Conservation (phyloP, 2,888 invertebrate species). For the Macrostomum cliftonense region DNA sequence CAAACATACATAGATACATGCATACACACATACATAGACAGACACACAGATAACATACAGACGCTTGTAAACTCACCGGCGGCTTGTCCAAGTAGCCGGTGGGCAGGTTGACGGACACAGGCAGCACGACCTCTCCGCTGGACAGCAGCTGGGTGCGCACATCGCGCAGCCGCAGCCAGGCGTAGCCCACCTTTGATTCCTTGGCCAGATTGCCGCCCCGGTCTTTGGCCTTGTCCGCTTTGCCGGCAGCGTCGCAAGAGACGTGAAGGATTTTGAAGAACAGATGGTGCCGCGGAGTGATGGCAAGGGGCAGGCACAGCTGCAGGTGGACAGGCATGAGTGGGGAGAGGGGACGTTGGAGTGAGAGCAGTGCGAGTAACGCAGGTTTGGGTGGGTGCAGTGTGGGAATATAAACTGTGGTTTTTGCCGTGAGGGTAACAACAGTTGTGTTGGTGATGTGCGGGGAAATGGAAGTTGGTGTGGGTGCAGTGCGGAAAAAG, state of each 20-base stretch:
- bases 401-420: too few species aligned
- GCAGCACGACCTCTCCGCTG: constrained; percentile 59
- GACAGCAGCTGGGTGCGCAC: constrained; percentile 41
- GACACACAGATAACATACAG: constrained; percentile 4
- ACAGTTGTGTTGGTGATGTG: too few species aligned
- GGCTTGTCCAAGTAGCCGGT: constrained; percentile 73
- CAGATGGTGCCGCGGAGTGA: constrained; percentile 68
- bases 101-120: constrained; percentile 70
- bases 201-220: constrained; percentile 18
- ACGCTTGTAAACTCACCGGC: constrained; percentile 41
- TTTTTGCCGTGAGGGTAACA: too few species aligned
- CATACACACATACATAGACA: constrained; percentile 1
- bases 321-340: constrained; percentile 31
- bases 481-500: too few species aligned
- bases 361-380: too few species aligned
- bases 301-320: constrained; percentile 62
- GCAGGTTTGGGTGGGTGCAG: too few species aligned
- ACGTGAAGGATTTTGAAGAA: constrained; percentile 87
- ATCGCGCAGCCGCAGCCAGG: constrained; percentile 66
- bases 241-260: constrained; percentile 47
- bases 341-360: too few species aligned
- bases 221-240: constrained; percentile 11
- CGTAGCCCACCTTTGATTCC: constrained; percentile 60
- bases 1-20: not conserved
- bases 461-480: too few species aligned